Percentiles rank a stretch among this genome's conserved stretches.
Conservation (phyloP, 2,113 vertebrate genomes). For the human region GRCh38 chr9:95416001-95416500, state of each 20-base stretch:
- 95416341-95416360: neutral
- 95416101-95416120: neutral
- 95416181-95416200: neutral
- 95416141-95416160: neutral
- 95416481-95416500: neutral
- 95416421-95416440: neutral
- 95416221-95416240: too few species aligned
- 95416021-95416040: neutral
- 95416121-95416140: neutral
- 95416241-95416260: neutral
- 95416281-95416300: neutral
- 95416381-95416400: neutral
- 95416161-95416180: neutral
- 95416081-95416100: neutral
- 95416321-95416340: neutral
- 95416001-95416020: neutral
- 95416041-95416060: neutral
- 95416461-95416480: neutral
- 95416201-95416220: neutral
- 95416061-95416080: neutral
- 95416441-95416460: neutral
- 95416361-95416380: neutral
- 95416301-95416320: neutral
- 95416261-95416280: neutral
- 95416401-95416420: neutral